phyloP scores from a whole-genome alignment of 2,888 invertebrate genomes.

The Noctua janthe region DNA sequence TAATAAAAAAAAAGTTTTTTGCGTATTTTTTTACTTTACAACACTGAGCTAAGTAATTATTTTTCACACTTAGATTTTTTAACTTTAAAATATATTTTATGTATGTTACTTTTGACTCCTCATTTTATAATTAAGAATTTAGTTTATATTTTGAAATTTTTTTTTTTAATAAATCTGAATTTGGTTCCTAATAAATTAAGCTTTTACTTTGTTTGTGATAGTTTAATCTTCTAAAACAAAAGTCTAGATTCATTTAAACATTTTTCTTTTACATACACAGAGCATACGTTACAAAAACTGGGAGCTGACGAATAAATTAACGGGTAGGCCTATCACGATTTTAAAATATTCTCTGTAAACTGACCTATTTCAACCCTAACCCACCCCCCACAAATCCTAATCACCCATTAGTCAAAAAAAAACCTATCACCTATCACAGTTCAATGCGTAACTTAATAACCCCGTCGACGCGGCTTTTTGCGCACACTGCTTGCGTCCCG shows the following conservation, averaged over 20 bases:
- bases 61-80: not conserved
- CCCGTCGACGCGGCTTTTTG: constrained; percentile 65
- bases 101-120: not conserved
- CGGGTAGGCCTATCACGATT: not conserved
- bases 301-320: not conserved
- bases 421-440: constrained; percentile 16
- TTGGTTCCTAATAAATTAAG: too few relatives aligned
- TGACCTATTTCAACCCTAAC: not conserved
- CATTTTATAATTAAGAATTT: too few relatives aligned
- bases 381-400: constrained; percentile 11
- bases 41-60: not conserved
- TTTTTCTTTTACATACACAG: not conserved
- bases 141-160: too few relatives aligned
- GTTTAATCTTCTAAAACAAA: not conserved
- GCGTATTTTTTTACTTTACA: not conserved
- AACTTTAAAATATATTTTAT: not conserved
- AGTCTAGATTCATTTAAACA: not conserved
- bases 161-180: not conserved
- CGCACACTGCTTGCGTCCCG: constrained; percentile 72
- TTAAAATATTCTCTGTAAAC: not conserved
- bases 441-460: constrained; percentile 60
- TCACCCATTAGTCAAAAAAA: constrained; percentile 43
- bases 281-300: not conserved
- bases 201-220: not conserved
- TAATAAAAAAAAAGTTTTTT: constrained; percentile 4